Conservation (phyloP, 1,140 invertebrate species). For the Pteromalus puparum region DNA sequence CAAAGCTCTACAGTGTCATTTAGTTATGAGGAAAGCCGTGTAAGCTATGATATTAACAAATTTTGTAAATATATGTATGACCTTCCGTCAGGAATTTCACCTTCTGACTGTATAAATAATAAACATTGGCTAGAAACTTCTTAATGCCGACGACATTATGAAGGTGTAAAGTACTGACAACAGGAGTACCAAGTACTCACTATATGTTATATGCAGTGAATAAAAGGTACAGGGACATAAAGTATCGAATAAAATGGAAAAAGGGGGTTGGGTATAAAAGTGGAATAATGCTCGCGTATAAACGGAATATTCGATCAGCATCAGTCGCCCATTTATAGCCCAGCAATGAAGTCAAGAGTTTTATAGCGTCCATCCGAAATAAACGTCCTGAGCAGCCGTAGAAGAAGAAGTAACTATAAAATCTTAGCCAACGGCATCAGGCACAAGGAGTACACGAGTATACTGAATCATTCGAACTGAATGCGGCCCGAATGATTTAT, state of each 20-base stretch:
- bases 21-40: too few relatives aligned
- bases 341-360: background rate
- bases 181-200: background rate
- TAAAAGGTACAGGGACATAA: background rate
- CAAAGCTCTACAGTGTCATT: too few relatives aligned
- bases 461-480: background rate
- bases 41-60: too few relatives aligned
- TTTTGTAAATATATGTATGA: too few relatives aligned
- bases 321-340: slow-evolving; percentile 8
- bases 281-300: background rate
- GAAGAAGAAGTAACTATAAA: background rate
- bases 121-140: too few relatives aligned
- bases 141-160: too few relatives aligned
- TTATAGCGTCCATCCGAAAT: background rate
- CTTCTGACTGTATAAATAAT: too few relatives aligned
- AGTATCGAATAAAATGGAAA: background rate
- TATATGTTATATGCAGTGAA: background rate
- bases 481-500: background rate
- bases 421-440: background rate
- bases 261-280: background rate
- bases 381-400: background rate
- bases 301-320: background rate
- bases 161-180: too few relatives aligned
- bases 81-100: too few relatives aligned
- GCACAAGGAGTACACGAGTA: background rate